These are phyloP conservation scores for Kradibia gibbosae DNA, from an alignment of 1,140 invertebrate genomes.

Conservation along the genomic window DNA sequence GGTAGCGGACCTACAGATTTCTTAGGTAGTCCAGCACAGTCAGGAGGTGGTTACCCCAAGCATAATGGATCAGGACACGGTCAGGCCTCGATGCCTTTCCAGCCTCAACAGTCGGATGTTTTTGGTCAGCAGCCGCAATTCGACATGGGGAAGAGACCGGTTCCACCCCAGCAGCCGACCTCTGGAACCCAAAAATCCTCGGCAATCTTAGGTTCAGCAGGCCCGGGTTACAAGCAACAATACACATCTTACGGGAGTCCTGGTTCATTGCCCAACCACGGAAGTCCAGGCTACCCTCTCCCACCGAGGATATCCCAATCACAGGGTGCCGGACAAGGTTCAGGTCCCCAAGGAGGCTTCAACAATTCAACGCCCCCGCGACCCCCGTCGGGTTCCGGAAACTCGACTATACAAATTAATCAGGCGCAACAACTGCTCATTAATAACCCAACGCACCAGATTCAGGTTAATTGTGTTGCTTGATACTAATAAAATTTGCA, in stretches of 20 bases:
- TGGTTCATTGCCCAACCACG: slow-evolving; percentile 75
- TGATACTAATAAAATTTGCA: too few relatives aligned
- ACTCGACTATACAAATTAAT: slow-evolving; percentile 83
- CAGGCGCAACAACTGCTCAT: slow-evolving; percentile 90
- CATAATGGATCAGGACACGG: slow-evolving; percentile 64
- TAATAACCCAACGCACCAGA: slow-evolving; percentile 82
- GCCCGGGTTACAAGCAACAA: slow-evolving; percentile 74
- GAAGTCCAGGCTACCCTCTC: slow-evolving; percentile 77
- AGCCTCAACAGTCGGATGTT: slow-evolving; percentile 38
- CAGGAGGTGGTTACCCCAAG: slow-evolving; percentile 68
- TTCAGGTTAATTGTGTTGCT: slow-evolving; percentile 79
- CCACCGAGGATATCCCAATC: slow-evolving; percentile 70
- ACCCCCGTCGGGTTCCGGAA: slow-evolving; percentile 76
- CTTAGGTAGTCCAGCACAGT: slow-evolving; percentile 71
- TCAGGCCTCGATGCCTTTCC: slow-evolving; percentile 58
- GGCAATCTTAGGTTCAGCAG: slow-evolving; percentile 64
- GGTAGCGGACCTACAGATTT: slow-evolving; percentile 67
- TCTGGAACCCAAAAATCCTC: slow-evolving; percentile 57
- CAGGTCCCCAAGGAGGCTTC: slow-evolving; percentile 71
- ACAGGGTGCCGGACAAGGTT: slow-evolving; percentile 61
- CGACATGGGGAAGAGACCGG: not conserved
- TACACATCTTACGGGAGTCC: slow-evolving; percentile 81
- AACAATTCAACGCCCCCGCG: slow-evolving; percentile 76
- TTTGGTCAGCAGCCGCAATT: slow-evolving; percentile 14
- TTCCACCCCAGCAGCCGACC: not conserved